Base-by-base conservation (phyloP, 37 sponge, comb jelly and placozoan species). In the Ephydatia muelleri region DNA sequence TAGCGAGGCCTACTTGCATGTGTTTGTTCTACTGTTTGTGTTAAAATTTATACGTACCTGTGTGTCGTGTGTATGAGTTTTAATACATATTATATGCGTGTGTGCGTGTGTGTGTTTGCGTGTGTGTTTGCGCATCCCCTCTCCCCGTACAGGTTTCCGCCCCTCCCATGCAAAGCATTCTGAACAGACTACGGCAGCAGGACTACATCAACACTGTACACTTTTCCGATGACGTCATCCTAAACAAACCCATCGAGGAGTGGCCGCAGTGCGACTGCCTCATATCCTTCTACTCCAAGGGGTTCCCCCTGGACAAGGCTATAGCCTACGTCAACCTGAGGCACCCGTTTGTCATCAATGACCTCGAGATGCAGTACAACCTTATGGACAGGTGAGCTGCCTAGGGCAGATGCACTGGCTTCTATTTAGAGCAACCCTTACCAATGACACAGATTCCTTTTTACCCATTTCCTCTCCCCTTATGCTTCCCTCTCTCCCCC, bases 241-340 rank as follows among this genome's bases (percentile, higher is more conserved):
- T 95, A 31, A 78, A 95, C 27, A 68, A 86, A 21, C 92, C 92
- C 8, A 78, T 97, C 33, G 91, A 93, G 36, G 80, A 91, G 23
- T 97, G 98, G 98, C 98, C 98, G 0, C 14, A 28, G 22, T 93
- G 94, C 64, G 91, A 97, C 82, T 85, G 88, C 26, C 77, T 97
- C 38, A 79, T 97, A 43, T 90, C 95, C 26, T 97, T 97, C 89
- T 97, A 84, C 75, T 95, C 96, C n/a, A 78, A 93, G 49, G 98
- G 93, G 16, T 91, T 91, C 57, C 87, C 90, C 23, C 84, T 91
- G 25, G 67, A 77, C 30, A 97, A 97, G 80, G 98, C 98, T 0
- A 87, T 95, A n/a, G 90, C 79, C n/a, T 97, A 95, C 82, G 92
- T 88, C 49, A 79, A 93, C 27, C 82, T 93, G 66, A 73, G 91